These are phyloP conservation scores for Nothoprocta perdicaria DNA, from an alignment of 2,113 vertebrate species.

Conservation along the genomic window DNA sequence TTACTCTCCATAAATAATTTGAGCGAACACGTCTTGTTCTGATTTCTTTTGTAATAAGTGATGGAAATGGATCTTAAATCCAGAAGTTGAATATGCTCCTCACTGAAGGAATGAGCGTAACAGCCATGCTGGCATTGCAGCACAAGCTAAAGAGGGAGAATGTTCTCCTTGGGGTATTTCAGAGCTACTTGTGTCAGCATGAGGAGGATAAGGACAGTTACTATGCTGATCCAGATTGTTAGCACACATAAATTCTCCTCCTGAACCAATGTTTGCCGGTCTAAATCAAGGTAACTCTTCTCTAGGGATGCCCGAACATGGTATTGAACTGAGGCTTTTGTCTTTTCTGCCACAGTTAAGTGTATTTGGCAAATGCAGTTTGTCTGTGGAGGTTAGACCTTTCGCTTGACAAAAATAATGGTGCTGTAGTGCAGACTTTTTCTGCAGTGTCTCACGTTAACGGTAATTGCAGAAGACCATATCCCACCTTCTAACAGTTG, in stretches of 20 bases:
- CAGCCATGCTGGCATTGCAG: neutral
- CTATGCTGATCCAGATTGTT: neutral
- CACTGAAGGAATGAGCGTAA: neutral
- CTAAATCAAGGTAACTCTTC: neutral
- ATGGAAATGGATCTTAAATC: neutral
- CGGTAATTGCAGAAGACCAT: neutral
- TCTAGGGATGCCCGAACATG: neutral
- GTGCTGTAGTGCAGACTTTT: neutral
- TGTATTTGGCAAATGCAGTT: neutral
- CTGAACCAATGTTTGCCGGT: neutral
- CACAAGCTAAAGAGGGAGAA: neutral
- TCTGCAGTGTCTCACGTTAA: neutral
- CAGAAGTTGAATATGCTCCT: neutral
- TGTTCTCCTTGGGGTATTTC: neutral
- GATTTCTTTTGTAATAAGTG: neutral
- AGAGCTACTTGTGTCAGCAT: neutral
- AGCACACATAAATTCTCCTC: neutral
- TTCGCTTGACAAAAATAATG: neutral
- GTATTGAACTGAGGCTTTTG: neutral
- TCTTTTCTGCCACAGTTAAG: neutral
- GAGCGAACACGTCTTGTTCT: neutral
- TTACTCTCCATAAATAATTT: conserved; percentile 4
- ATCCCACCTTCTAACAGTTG: neutral
- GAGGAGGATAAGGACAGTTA: neutral
- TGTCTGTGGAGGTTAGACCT: neutral